Conservation (phyloP, 2,888 invertebrate genomes). For the Lathronympha strigana region DNA sequence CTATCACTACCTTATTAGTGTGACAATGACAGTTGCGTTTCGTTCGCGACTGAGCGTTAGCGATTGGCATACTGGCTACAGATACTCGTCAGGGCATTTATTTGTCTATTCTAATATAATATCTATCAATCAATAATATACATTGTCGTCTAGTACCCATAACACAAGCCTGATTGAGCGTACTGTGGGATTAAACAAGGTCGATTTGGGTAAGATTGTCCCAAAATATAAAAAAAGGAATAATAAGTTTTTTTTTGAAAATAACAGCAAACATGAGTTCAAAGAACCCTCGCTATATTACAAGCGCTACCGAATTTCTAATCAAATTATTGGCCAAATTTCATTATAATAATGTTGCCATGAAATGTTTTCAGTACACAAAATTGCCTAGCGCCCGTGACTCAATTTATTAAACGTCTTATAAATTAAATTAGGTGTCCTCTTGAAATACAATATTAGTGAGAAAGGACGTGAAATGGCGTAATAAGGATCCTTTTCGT, state of each 20-base stretch:
- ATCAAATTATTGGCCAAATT: not conserved
- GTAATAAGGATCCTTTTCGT: constrained; percentile 11
- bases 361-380: constrained; percentile 2
- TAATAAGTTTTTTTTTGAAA: not conserved
- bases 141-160: no score
- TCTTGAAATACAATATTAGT: constrained; percentile 15
- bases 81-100: no score
- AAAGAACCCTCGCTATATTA: not conserved
- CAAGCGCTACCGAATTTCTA: not conserved
- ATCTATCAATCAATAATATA: no score
- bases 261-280: not conserved
- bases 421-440: constrained; percentile 21
- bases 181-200: no score
- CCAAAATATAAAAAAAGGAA: no score
- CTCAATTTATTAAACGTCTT: constrained; percentile 17
- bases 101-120: no score
- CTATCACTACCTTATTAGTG: no score
- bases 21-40: no score
- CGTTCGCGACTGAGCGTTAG: no score
- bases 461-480: constrained; percentile 13
- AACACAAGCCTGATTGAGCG: no score
- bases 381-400: not conserved
- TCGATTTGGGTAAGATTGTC: no score
- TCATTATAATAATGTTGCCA: not conserved
- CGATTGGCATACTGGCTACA: no score